Percentiles rank a stretch among this genome's conserved stretches.
Evolutionary conservation across 1,140 invertebrate species (phyloP).

Genomic region (Zaprionus lachaisei): DNA sequence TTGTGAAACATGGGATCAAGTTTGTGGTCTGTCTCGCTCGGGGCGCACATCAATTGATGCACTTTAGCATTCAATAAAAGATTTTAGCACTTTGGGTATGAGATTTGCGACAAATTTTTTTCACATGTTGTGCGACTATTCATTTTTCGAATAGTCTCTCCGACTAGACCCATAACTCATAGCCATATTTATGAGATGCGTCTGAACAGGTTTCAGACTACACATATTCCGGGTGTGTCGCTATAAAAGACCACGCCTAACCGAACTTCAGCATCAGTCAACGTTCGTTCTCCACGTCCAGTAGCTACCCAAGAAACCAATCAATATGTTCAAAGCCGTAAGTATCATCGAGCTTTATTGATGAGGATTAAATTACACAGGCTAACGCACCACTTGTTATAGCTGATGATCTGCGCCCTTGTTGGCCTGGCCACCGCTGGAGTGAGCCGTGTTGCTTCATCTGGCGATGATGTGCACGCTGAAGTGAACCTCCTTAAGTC

Average conservation of each 20-base stretch:
- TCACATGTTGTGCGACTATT: slow-evolving; percentile 1
- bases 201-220: slow-evolving; percentile 16
- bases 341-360: slow-evolving; percentile 24
- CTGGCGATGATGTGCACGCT: slow-evolving; percentile 54
- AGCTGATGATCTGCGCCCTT: slow-evolving; percentile 60
- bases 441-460: background rate
- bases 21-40: slow-evolving; percentile 10
- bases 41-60: slow-evolving; percentile 8
- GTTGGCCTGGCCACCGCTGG: slow-evolving; percentile 56
- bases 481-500: slow-evolving; percentile 46
- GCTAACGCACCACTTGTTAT: background rate
- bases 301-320: slow-evolving; percentile 28
- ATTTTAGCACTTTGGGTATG: slow-evolving; percentile 19
- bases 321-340: slow-evolving; percentile 73
- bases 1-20: slow-evolving; percentile 20
- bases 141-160: background rate
- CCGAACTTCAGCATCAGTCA: slow-evolving; percentile 63
- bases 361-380: background rate
- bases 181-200: slow-evolving; percentile 13
- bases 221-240: background rate
- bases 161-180: slow-evolving; percentile 6
- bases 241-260: slow-evolving; percentile 51
- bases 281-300: slow-evolving; percentile 47
- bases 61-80: slow-evolving; percentile 36
- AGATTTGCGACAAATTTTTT: slow-evolving; percentile 14